Evolutionary conservation across 2,113 vertebrate genomes (phyloP).

Genomic region (Hyaena hyaena): DNA sequence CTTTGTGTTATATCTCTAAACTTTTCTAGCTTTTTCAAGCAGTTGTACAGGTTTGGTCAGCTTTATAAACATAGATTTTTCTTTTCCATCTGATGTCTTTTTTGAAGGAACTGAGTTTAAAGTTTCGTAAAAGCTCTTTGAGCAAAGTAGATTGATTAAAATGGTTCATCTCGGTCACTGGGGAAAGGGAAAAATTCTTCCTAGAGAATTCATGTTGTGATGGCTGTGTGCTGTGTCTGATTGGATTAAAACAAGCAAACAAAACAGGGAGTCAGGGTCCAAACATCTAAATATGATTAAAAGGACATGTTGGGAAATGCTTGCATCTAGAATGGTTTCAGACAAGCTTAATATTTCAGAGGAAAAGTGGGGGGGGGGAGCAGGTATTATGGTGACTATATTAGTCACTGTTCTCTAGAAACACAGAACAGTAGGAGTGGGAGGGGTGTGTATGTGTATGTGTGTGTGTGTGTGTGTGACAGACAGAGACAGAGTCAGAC

Average conservation of each 20-base stretch:
- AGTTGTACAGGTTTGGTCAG: background rate
- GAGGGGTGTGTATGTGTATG: background rate
- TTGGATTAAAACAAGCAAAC: background rate
- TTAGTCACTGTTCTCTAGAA: background rate
- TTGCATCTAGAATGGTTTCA: background rate
- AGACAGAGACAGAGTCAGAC: background rate
- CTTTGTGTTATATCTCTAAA: background rate
- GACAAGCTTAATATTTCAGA: background rate
- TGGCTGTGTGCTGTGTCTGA: background rate
- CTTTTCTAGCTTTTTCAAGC: background rate
- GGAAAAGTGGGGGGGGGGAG: too few relatives aligned
- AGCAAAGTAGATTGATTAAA: background rate
- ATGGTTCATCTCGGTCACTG: background rate
- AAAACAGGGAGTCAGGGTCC: background rate
- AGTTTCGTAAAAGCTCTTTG: background rate
- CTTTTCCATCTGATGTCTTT: background rate
- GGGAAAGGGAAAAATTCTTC: background rate
- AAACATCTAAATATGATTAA: background rate
- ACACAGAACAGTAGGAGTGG: background rate
- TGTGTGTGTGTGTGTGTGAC: background rate
- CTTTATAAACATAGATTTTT: constrained; percentile 13
- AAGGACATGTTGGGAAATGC: background rate
- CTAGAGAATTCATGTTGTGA: background rate
- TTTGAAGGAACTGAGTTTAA: background rate
- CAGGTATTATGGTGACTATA: background rate